A percentile compares a stretch with the other conserved stretches of the same genome.
phyloP scores from a whole-genome alignment of 1,140 invertebrate species.

The Megathymus violae region DNA sequence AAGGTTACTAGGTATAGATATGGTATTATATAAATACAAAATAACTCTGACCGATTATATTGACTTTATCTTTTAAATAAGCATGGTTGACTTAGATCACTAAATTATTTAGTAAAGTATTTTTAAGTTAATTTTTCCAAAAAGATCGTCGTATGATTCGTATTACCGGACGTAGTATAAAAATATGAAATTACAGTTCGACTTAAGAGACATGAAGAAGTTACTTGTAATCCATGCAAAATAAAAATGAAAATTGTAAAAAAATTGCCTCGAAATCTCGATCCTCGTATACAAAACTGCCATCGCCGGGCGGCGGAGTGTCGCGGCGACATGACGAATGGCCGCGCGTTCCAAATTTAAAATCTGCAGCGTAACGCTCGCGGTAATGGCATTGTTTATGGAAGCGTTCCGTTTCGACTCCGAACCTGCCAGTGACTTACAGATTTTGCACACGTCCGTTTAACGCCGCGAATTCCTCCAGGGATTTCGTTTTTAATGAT shows the following conservation, averaged over 20 bases:
- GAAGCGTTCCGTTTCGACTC: slow-evolving; percentile 61
- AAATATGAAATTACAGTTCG: too few relatives aligned
- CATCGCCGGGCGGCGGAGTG: slow-evolving; percentile 58
- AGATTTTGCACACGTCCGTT: slow-evolving; percentile 50
- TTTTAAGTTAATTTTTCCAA: too few relatives aligned
- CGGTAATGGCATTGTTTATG: slow-evolving; percentile 81
- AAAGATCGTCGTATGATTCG: too few relatives aligned
- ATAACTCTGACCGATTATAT: too few relatives aligned
- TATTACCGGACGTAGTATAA: too few relatives aligned
- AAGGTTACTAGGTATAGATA: too few relatives aligned
- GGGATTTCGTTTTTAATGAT: slow-evolving; percentile 55
- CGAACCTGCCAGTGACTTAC: slow-evolving; percentile 72
- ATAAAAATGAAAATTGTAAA: slow-evolving; percentile 38
- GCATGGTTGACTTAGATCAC: too few relatives aligned
- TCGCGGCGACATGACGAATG: slow-evolving; percentile 82
- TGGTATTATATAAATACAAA: too few relatives aligned
- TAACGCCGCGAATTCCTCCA: slow-evolving; percentile 45
- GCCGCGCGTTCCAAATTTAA: slow-evolving; percentile 79
- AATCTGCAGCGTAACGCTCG: slow-evolving; percentile 79
- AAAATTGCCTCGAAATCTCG: slow-evolving; percentile 41
- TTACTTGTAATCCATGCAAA: too few relatives aligned
- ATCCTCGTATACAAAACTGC: slow-evolving; percentile 34
- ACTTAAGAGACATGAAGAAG: too few relatives aligned
- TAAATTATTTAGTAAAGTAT: too few relatives aligned
- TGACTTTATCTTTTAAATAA: too few relatives aligned